Percentiles rank a stretch among this genome's conserved stretches.
Conservation (phyloP, 2,888 invertebrate genomes). For the Augiades crinisus region DNA sequence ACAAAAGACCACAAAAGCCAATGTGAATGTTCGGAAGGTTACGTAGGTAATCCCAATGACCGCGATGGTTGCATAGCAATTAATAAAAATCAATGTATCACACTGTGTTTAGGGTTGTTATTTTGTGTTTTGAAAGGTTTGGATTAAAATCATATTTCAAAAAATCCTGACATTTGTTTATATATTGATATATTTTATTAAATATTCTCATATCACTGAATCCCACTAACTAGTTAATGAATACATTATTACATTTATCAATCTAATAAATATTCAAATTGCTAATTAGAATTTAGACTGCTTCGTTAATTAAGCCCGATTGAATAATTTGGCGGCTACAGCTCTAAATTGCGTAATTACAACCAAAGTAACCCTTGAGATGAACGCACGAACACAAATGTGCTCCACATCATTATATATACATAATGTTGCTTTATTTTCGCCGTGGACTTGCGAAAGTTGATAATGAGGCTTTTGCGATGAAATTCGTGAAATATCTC, state of each 20-base stretch:
- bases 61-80: conserved; percentile 91
- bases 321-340: conserved; percentile 4
- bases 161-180: too few species aligned
- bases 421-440: too few species aligned
- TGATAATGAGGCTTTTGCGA: too few species aligned
- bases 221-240: conserved; percentile 14
- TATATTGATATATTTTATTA: background rate
- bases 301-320: conserved; percentile 12
- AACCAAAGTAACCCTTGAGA: background rate
- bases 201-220: background rate
- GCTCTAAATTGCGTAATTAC: background rate
- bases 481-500: too few species aligned
- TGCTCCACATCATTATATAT: too few species aligned
- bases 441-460: too few species aligned
- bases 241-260: conserved; percentile 16
- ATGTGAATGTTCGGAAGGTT: conserved; percentile 92
- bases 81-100: conserved; percentile 88
- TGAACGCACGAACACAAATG: too few species aligned
- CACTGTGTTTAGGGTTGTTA: too few species aligned
- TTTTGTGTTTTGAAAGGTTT: too few species aligned
- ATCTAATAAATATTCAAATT: conserved; percentile 24
- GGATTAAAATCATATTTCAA: too few species aligned
- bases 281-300: conserved; percentile 22
- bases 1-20: conserved; percentile 87
- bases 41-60: conserved; percentile 94